Percentiles rank a stretch among this genome's conserved stretches.
phyloP scores from a whole-genome alignment of 1,140 invertebrate genomes.

The Bombus ignitus region DNA sequence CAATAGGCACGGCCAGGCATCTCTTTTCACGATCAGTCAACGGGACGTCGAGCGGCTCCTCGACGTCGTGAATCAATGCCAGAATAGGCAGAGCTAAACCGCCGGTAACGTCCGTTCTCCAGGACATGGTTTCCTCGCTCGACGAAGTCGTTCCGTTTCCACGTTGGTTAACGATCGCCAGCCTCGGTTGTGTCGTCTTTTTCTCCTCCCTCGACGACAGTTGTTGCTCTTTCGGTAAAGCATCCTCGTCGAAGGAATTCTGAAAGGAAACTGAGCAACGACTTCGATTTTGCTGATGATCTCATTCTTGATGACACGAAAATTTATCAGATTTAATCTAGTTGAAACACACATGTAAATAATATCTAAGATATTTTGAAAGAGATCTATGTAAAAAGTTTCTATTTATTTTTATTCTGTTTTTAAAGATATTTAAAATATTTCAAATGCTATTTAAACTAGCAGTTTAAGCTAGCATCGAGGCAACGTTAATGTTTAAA shows the following conservation, averaged over 20 bases:
- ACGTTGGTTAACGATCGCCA: constrained; percentile 45
- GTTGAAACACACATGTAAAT: background rate
- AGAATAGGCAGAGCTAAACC: constrained; percentile 52
- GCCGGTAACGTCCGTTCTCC: constrained; percentile 62
- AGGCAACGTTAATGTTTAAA: background rate
- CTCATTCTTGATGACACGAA: too few relatives aligned
- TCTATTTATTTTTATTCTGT: background rate
- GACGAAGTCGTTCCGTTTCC: constrained; percentile 23
- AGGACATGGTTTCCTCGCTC: constrained; percentile 53
- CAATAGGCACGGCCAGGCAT: constrained; percentile 80
- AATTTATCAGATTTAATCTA: background rate
- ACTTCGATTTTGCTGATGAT: background rate
- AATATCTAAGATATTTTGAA: background rate
- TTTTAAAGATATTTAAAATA: background rate
- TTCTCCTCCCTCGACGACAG: constrained; percentile 59
- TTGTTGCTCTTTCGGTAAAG: constrained; percentile 47
- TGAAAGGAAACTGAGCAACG: constrained; percentile 78
- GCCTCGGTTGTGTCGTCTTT: constrained; percentile 29
- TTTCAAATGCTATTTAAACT: background rate
- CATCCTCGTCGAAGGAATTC: constrained; percentile 74
- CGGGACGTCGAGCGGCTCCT: constrained; percentile 59
- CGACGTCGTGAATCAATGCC: constrained; percentile 59
- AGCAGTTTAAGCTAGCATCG: background rate
- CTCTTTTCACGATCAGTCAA: constrained; percentile 80
- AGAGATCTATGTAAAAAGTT: background rate